Percentiles rank a stretch among this genome's conserved stretches.
phyloP scores from a whole-genome alignment of 2,888 invertebrate genomes.

The Podotricha telesiphe region DNA sequence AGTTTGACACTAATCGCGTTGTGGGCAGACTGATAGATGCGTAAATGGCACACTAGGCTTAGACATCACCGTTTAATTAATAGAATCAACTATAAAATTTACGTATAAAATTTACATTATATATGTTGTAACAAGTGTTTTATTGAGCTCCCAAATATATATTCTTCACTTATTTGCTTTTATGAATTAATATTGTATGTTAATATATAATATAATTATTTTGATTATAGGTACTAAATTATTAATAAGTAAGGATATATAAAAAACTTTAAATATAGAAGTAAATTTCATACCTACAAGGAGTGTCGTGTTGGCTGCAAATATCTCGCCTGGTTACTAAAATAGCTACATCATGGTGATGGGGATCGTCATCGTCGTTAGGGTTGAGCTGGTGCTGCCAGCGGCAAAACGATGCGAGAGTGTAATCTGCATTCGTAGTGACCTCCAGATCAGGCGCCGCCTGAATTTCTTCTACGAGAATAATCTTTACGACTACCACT shows the following conservation, averaged over 20 bases:
- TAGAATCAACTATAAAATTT: constrained; percentile 32
- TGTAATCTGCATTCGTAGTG: constrained; percentile 91
- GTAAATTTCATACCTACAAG: constrained; percentile 76
- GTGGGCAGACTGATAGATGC: constrained; percentile 40
- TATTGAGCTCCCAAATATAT: not conserved
- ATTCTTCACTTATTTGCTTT: not conserved
- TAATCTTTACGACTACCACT: constrained; percentile 93
- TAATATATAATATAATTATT: not conserved
- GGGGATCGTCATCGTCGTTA: constrained; percentile 89
- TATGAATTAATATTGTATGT: not conserved
- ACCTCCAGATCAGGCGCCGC: constrained; percentile 87
- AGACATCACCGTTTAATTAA: constrained; percentile 14
- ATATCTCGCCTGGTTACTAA: constrained; percentile 91
- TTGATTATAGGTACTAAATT: not conserved
- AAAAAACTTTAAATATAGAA: not conserved
- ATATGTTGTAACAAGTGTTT: constrained; percentile 12
- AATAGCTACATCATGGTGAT: constrained; percentile 95
- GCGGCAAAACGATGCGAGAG: constrained; percentile 92
- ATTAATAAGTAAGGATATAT: not conserved
- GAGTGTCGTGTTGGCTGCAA: constrained; percentile 84
- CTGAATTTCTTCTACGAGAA: constrained; percentile 87
- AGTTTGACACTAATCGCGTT: constrained; percentile 41
- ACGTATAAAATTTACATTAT: not conserved
- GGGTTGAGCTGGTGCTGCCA: constrained; percentile 92
- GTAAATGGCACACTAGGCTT: constrained; percentile 28